Evolutionary conservation across 2,113 vertebrate genomes (phyloP).

Genomic region (human): GRCh38 chr9:129627001-129627500

Average conservation of each 20-base stretch:
- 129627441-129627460: not conserved
- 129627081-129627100: not conserved
- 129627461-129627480: not conserved
- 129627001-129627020: not conserved
- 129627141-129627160: not conserved
- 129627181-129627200: not conserved
- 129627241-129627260: not conserved
- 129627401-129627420: not conserved
- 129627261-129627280: not conserved
- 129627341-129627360: not conserved
- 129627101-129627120: not conserved
- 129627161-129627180: not conserved
- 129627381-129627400: not conserved
- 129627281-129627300: not conserved
- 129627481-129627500: not conserved
- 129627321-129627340: not conserved
- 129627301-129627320: not conserved
- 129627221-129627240: not conserved
- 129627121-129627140: not conserved
- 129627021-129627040: not conserved
- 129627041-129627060: not conserved
- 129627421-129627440: not conserved
- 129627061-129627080: not conserved
- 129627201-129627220: not conserved
- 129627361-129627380: rapidly evolving